Base-by-base conservation (phyloP, 2,113 vertebrate species). In the Tupaia tana region DNA sequence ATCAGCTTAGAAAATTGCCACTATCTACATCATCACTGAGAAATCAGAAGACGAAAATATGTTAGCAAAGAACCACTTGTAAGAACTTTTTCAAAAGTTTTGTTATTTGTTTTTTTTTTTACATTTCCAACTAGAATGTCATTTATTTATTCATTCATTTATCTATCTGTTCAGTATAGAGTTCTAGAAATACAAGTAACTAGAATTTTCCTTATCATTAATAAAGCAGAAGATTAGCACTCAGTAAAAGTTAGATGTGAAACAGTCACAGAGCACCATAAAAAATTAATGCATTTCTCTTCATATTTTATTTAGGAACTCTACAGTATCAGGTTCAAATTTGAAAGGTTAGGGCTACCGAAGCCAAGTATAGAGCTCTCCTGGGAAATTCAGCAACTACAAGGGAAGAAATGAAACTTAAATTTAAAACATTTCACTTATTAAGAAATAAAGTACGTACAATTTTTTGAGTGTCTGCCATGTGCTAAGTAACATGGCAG, bases 261-360 rank as follows among this genome's bases (percentile, higher is more conserved):
- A 95, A 91, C 24, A 63, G 75, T 89, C 64, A 90, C 43, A 86
- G 43, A 94, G 86, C 69, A 64, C 54, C 79, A 93, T 94, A 95
- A 96, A 95, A 29, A 96, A 90, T 85, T 93, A 92, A 96, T 73
- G 82, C 12, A 71, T 77, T 95, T 90, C 74, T 92, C 73, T 80
- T 94, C 86, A 90, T 89, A 93, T 71, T 95, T 96, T 97, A 97
- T 90, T 95, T 92, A 97, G 59, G 66, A 92, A 94, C 24, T 88
- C 85, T 63, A 77, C 52, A 58, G 59, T 77, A 95, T 80, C 74
- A 91, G 18, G 59, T 78, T 92, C 78, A 91, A 90, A 92, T 75
- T 87, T 64, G 92, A 83, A 80, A 94, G 69, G 73, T 96, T 73
- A 92, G 58, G 9, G 18, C 56, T 79, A 95, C 79, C 83, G 90